Base-by-base conservation (phyloP, 2,797 vertebrate species). In the Pelobates cultripes region DNA sequence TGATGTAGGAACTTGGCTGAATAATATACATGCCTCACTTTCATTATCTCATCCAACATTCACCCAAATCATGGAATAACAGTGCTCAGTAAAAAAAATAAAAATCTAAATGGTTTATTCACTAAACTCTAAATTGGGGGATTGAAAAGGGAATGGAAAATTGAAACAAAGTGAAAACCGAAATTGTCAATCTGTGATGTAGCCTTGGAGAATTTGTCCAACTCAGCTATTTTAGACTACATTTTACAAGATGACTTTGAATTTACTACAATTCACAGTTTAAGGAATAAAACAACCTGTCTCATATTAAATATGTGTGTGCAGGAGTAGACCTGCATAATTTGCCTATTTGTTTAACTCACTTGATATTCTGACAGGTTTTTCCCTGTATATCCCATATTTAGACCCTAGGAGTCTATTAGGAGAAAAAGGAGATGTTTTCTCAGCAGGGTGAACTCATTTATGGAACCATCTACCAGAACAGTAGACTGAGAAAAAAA, bases 331-430 rank as follows among this genome's bases (percentile, higher is more conserved):
- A 72, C 57, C 64, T 45, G 68, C 68, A 71, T 76, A 78, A 84
- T 84, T 71, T 84, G 67, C 77, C 82, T 79, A 79, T 84, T 84
- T 84, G 64, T 76, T 84, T 79, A 84, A 73, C 67, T 71, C 44
- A 44, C 73, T 79, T 73, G 78, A 79, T 84, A 84, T 76, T 77
- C 60, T 84, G 60, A 66, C 77, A 84, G 77, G 82, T 72, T 71
- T 66, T 13, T 71, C 47, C 15, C 75, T 67, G 45, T 60, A 72
- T 42, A 55, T 61, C 77, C 57, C 77, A 70, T 76, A 53, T 76
- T 84, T 75, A 63, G 68, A 63, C 77, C 72, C 73, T 42, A 66
- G 17, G 73, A 76, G 79, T 79, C 77, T 76, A 75, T 84, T 76
- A 76, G 47, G 64, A 73, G 70, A 28, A 44, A 57, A 47, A 76